Evolutionary conservation across 2,888 invertebrate genomes (phyloP).

Genomic region (Tanypteryx hageni): DNA sequence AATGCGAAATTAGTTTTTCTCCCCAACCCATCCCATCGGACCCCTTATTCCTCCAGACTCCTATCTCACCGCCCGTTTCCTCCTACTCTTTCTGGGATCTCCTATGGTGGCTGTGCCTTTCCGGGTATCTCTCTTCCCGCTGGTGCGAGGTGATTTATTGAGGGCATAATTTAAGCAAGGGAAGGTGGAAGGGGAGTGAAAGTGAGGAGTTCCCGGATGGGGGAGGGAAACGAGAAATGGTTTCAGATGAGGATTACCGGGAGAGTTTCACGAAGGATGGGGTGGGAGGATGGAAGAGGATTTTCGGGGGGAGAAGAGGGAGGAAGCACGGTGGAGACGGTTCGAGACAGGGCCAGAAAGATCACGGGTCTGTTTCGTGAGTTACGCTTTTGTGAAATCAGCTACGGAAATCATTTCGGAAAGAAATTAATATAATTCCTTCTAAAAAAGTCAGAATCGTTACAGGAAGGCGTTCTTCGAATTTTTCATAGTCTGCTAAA

Average conservation of each 20-base stretch:
- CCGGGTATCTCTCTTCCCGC: slow-evolving; percentile 42
- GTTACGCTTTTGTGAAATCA: slow-evolving; percentile 6
- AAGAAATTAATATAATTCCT: neutral
- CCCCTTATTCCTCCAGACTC: neutral
- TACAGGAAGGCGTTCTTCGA: neutral
- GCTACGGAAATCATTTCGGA: slow-evolving; percentile 17
- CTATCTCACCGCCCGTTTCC: neutral
- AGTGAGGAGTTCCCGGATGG: neutral
- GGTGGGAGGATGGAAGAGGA: neutral
- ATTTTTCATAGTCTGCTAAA: no score
- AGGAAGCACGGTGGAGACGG: neutral
- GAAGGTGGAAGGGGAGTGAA: slow-evolving; percentile 3
- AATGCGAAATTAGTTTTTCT: slow-evolving; percentile 51
- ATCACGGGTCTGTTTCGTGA: slow-evolving; percentile 25
- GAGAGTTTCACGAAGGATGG: slow-evolving; percentile 19
- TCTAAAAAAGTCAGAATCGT: slow-evolving; percentile 33
- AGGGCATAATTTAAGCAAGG: slow-evolving; percentile 57
- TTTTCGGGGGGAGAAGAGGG: neutral
- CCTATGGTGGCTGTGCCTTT: slow-evolving; percentile 46
- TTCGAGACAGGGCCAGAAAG: neutral
- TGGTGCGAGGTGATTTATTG: slow-evolving; percentile 52
- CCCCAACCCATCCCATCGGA: neutral
- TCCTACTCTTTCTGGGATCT: slow-evolving; percentile 1
- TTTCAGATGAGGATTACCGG: slow-evolving; percentile 60
- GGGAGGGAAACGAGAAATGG: slow-evolving; percentile 45